A percentile compares a stretch with the other conserved stretches of the same genome.
phyloP scores from a whole-genome alignment of 2,888 invertebrate genomes.

The Synergus gifuensis region DNA sequence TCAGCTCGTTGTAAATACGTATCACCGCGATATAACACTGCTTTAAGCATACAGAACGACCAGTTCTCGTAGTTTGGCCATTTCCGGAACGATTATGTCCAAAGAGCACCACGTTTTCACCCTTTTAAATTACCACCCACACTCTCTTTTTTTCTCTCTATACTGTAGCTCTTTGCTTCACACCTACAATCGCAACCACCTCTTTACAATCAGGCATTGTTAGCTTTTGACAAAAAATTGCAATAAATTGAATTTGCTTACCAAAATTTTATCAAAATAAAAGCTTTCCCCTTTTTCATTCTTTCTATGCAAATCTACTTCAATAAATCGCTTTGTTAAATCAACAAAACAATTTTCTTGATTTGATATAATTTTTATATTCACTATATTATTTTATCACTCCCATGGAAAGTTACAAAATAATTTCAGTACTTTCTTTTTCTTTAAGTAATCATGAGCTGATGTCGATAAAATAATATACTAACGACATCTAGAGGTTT shows the following conservation, averaged over 20 bases:
- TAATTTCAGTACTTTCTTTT: neutral
- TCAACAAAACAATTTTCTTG: too few species aligned
- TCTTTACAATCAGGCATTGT: conserved; percentile 19
- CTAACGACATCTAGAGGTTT: neutral
- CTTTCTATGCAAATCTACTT: neutral
- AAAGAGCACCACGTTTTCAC: conserved; percentile 52
- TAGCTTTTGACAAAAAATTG: neutral
- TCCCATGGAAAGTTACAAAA: neutral
- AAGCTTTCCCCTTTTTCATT: neutral
- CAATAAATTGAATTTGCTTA: neutral
- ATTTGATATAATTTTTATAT: too few species aligned
- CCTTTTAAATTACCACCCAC: conserved; percentile 45
- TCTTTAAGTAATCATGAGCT: neutral
- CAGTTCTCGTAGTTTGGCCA: conserved; percentile 48
- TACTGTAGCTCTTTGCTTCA: conserved; percentile 40
- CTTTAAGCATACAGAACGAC: neutral
- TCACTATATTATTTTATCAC: too few species aligned
- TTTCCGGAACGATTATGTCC: conserved; percentile 53
- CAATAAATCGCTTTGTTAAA: too few species aligned
- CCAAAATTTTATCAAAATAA: neutral
- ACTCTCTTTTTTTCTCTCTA: conserved; percentile 32
- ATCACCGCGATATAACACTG: conserved; percentile 19
- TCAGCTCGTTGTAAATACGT: conserved; percentile 13
- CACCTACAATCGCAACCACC: conserved; percentile 12
- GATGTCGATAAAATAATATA: neutral